Evolutionary conservation across 2,797 vertebrate genomes (phyloP).

Genomic region (Siniperca obscura): DNA sequence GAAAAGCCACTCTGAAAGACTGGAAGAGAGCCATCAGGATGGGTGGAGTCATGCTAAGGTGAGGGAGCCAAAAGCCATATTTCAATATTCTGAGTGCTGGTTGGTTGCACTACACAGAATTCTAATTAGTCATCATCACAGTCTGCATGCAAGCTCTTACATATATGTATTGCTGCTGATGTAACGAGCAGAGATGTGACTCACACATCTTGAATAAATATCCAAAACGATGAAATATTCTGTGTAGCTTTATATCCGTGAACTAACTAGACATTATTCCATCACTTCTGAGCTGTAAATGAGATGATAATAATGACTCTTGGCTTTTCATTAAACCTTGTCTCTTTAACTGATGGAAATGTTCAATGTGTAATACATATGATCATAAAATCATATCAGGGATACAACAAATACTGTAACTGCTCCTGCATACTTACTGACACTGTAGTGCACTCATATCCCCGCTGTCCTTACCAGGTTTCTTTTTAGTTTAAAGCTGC

Average conservation of each 20-base stretch:
- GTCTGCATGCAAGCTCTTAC: conserved; percentile 1
- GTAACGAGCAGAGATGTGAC: not conserved
- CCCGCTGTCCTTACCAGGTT: not conserved
- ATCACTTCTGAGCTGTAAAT: not conserved
- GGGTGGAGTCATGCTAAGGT: conserved; percentile 98
- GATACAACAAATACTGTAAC: not conserved
- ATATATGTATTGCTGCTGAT: not conserved
- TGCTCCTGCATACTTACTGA: not conserved
- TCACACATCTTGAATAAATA: conserved; percentile 9
- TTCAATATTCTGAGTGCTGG: conserved; percentile 4
- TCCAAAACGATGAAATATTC: not conserved
- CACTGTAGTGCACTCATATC: not conserved
- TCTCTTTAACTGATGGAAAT: conserved; percentile 3
- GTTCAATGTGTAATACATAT: not conserved
- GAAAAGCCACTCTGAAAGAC: conserved; percentile 98
- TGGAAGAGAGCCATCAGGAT: conserved; percentile 99
- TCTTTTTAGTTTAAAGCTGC: not conserved
- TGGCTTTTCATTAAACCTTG: conserved; percentile 1
- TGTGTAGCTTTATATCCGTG: not conserved
- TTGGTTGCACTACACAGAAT: not conserved
- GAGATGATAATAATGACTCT: not conserved
- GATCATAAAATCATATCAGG: not conserved
- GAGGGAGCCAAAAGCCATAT: conserved; percentile 46
- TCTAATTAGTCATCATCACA: not conserved
- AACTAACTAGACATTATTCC: not conserved